Percentiles rank a stretch among this genome's conserved stretches.
Evolutionary conservation across 2,888 invertebrate species (phyloP).

Genomic region (Dicranocentrus wangi): DNA sequence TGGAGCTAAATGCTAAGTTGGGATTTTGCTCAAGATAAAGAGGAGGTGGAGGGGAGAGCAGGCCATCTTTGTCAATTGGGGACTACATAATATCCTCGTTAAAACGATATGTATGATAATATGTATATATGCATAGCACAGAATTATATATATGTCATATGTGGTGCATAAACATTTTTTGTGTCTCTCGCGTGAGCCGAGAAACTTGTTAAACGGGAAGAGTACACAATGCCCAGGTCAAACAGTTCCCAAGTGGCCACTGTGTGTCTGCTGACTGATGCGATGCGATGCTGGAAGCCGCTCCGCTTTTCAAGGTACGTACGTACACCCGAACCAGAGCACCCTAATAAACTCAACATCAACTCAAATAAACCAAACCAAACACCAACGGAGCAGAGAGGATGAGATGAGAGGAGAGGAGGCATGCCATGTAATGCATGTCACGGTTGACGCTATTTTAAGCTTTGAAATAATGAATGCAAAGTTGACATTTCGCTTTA

Average conservation of each 20-base stretch:
- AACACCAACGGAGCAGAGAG: not conserved
- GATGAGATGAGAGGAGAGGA: too few species aligned
- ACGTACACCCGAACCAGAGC: not conserved
- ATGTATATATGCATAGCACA: too few species aligned
- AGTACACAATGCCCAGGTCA: conserved; percentile 3
- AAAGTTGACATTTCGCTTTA: conserved; percentile 36
- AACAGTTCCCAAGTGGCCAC: conserved; percentile 16
- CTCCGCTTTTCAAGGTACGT: not conserved
- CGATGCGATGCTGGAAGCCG: too few species aligned
- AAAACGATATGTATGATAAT: too few species aligned
- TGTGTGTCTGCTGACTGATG: conserved; percentile 2
- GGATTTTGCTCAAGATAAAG: conserved; percentile 16
- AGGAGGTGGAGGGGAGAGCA: not conserved
- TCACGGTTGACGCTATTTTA: conserved; percentile 15
- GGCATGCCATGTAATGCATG: not conserved
- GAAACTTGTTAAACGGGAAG: not conserved
- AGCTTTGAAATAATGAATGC: conserved; percentile 43
- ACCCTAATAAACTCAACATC: not conserved
- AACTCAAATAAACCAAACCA: conserved; percentile 1
- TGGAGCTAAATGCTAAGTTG: conserved; percentile 18
- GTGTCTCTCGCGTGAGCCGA: not conserved
- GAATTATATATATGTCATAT: too few species aligned
- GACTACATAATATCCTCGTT: too few species aligned
- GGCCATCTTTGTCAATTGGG: too few species aligned
- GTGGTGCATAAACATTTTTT: too few species aligned